These are phyloP conservation scores for Hippolais icterina DNA, from an alignment of 2,113 vertebrate genomes.

Conservation along the genomic window DNA sequence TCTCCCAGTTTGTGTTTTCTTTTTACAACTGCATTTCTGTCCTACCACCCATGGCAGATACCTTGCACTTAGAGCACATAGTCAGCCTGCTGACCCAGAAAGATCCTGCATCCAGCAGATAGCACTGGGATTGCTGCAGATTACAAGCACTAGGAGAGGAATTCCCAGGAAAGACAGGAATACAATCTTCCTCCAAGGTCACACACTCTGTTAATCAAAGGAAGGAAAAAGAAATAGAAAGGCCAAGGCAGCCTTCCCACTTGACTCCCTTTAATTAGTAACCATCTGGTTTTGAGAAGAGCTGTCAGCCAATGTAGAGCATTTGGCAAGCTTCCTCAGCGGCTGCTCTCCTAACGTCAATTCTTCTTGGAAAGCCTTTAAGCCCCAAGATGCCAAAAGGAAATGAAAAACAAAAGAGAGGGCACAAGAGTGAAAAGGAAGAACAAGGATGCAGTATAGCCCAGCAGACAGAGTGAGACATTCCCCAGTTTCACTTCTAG, in stretches of 20 bases:
- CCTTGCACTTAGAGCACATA: neutral
- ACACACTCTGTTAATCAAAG: neutral
- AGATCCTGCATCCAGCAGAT: neutral
- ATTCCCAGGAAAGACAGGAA: neutral
- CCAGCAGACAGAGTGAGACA: fast-evolving
- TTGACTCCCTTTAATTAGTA: constrained; percentile 49
- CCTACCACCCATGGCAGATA: neutral
- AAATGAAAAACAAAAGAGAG: neutral
- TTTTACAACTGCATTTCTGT: neutral
- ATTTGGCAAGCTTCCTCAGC: constrained; percentile 19
- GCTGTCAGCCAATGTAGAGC: constrained; percentile 7
- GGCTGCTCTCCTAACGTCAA: constrained; percentile 20
- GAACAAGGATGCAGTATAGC: neutral
- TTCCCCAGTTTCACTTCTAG: neutral
- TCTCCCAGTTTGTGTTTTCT: neutral
- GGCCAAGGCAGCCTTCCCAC: neutral
- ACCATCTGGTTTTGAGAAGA: constrained; percentile 46
- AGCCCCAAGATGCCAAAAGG: neutral
- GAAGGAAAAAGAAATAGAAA: neutral
- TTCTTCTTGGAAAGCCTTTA: constrained; percentile 7
- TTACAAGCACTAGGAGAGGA: neutral
- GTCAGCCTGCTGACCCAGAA: neutral
- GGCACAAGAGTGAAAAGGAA: neutral
- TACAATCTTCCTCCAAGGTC: neutral
- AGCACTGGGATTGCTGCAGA: fast-evolving